Base-by-base conservation (phyloP, 2,113 vertebrate genomes). In the Mus spicilegus region DNA sequence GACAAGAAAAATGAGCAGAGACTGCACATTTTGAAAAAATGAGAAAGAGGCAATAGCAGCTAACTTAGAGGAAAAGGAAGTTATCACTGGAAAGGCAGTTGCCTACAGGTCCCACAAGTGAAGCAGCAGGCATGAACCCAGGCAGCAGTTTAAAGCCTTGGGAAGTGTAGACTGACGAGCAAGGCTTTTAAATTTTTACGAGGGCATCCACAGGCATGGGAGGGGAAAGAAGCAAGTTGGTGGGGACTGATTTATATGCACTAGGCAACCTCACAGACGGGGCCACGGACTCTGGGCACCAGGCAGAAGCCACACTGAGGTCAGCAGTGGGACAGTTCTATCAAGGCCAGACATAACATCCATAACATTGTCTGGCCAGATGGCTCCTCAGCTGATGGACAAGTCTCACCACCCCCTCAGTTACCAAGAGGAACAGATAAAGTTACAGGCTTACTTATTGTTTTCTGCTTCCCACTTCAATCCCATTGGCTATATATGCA, bases 121-220 rank as follows among this genome's bases (percentile, higher is more conserved):
- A 97, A 98, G 96, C 94, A 97, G 98, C 96, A 95, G 97, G 97
- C 91, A 98, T 46, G 97, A 95, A 93, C 94, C 36, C 73, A 95
- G 97, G 98, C 97, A 98, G 96, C 92, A 96, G 96, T 96, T 98
- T 97, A 98, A 97, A 90, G 87, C 93, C 97, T 96, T 96, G 95
- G 81, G 97, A 97, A 98, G 97, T 97, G 92, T 96, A 94, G 96
- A 93, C 90, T 96, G 98, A 98, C 94, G 95, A 92, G 96, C 89
- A 96, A 98, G 96, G 92, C 97, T 97, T 98, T 98, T 98, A 97
- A 97, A 98, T 87, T 97, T 98, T 98, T 98, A 98, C 73, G 97
- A 98, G 98, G 97, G 97, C 97, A 98, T 97, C 97, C 93, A 97
- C 91, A 97, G 22, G 65, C 86, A 61, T 4, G 54, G 46, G 84